A percentile compares a stretch with the other conserved stretches of the same genome.
Evolutionary conservation across 1,140 invertebrate genomes (phyloP).

Genomic region (Heliconius congener): DNA sequence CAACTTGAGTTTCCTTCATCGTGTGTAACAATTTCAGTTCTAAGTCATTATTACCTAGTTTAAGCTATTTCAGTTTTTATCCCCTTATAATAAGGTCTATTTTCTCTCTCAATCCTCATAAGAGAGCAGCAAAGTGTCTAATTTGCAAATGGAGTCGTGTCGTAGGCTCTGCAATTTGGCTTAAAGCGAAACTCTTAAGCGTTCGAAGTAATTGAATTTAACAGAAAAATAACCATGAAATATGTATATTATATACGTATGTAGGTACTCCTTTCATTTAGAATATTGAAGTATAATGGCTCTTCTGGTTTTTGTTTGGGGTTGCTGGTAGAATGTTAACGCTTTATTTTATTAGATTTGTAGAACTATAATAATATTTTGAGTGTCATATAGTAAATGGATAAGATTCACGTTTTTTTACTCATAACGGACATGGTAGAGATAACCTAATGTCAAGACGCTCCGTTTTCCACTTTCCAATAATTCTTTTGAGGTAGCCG

Average conservation of each 20-base stretch:
- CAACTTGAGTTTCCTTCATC: neutral
- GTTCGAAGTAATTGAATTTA: constrained; percentile 40
- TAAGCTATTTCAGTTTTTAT: neutral
- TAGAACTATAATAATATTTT: no score
- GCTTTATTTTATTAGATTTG: neutral
- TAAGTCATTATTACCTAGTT: neutral
- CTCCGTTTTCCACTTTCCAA: no score
- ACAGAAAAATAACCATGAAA: constrained; percentile 28
- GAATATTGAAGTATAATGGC: constrained; percentile 23
- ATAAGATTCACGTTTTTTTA: no score
- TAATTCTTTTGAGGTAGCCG: no score
- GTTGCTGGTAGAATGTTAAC: neutral
- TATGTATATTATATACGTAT: constrained; percentile 21
- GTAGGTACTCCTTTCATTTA: constrained; percentile 13
- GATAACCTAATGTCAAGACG: no score
- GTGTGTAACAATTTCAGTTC: constrained; percentile 6
- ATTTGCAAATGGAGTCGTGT: constrained; percentile 78
- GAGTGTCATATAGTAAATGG: no score
- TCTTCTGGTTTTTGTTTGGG: neutral
- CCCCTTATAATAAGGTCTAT: neutral
- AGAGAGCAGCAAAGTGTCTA: constrained; percentile 50
- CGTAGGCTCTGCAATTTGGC: constrained; percentile 71
- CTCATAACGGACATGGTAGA: no score
- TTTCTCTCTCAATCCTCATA: neutral
- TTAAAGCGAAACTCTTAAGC: constrained; percentile 66